phyloP scores from a whole-genome alignment of 2,113 vertebrate genomes.

The Mandrillus leucophaeus region DNA sequence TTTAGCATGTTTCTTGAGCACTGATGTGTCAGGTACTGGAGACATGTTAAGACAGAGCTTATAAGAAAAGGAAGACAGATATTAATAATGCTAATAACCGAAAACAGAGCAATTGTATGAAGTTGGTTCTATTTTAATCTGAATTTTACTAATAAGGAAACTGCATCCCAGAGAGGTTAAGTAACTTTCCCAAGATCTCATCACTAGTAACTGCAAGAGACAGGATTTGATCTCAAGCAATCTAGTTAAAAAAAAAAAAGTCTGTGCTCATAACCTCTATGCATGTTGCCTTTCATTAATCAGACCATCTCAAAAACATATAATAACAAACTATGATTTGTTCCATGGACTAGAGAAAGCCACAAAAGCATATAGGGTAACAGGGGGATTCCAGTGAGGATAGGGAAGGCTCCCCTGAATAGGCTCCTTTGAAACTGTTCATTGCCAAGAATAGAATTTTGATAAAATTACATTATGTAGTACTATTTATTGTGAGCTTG shows the following conservation, averaged over 20 bases:
- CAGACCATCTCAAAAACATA: neutral
- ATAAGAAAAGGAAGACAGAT: neutral
- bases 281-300: neutral
- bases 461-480: neutral
- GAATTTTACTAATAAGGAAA: neutral
- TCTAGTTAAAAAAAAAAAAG: neutral
- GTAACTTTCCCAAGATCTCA: neutral
- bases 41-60: neutral
- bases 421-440: neutral
- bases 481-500: neutral
- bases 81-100: neutral
- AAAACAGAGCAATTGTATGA: neutral
- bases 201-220: neutral
- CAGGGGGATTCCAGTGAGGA: neutral
- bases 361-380: no score
- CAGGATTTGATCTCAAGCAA: neutral
- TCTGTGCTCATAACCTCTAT: neutral
- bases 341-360: neutral
- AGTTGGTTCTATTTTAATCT: neutral
- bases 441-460: neutral
- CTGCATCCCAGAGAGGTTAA: neutral
- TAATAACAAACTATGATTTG: neutral
- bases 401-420: neutral
- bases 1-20: neutral
- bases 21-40: neutral